Evolutionary conservation across 2,888 invertebrate species (phyloP).

Genomic region (Agriopis aurantiaria): DNA sequence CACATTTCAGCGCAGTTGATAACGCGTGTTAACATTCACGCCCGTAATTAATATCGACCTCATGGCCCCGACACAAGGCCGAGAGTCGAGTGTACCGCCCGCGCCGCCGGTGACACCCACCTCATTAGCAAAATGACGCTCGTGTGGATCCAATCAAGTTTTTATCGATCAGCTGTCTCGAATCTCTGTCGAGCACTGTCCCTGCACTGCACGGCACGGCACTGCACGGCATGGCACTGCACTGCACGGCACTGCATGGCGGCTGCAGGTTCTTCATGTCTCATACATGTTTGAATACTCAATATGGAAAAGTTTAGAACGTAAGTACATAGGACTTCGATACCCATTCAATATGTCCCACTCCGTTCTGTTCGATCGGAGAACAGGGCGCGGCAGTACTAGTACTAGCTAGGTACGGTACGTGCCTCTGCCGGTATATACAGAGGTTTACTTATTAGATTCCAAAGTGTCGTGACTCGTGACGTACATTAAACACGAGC

Average conservation of each 20-base stretch:
- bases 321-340: neutral
- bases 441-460: slow-evolving; percentile 1
- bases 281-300: too few species aligned
- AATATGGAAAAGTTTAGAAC: neutral
- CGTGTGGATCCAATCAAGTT: slow-evolving; percentile 45
- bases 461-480: slow-evolving; percentile 3
- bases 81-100: neutral
- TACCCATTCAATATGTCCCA: neutral
- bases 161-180: slow-evolving; percentile 40
- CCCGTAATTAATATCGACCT: neutral
- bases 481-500: slow-evolving; percentile 4
- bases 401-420: neutral
- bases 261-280: neutral
- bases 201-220: too few species aligned
- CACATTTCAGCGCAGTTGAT: slow-evolving; percentile 38
- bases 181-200: neutral
- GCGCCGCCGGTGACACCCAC: slow-evolving; percentile 16
- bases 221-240: too few species aligned
- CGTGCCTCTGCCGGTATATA: neutral
- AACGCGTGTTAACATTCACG: slow-evolving; percentile 30
- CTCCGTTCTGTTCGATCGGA: neutral
- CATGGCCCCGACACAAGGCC: neutral
- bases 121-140: slow-evolving; percentile 40
- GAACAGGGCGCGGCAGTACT: neutral
- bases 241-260: neutral